Percentiles rank a stretch among this genome's conserved stretches.
These are phyloP conservation scores for Ceyx margarethae DNA, from an alignment of 2,113 vertebrate species.

Conservation along the genomic window DNA sequence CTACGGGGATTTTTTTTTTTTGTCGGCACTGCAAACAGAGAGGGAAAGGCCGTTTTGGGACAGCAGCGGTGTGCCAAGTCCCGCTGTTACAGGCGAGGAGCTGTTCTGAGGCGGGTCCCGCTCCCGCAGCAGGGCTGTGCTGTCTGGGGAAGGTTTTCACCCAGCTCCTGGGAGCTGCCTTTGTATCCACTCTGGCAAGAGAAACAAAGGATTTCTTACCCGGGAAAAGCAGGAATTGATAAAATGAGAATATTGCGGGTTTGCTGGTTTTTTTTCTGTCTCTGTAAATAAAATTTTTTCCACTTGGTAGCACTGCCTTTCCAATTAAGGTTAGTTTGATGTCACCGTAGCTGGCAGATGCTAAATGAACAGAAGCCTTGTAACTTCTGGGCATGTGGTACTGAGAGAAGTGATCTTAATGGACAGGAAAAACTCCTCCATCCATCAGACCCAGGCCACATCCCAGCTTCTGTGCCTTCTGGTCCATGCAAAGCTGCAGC, in stretches of 20 bases:
- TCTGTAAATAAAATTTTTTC: neutral
- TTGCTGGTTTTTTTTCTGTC: neutral
- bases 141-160: neutral
- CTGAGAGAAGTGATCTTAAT: neutral
- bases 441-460: neutral
- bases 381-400: too few species aligned
- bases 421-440: neutral
- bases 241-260: neutral
- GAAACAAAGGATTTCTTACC: neutral
- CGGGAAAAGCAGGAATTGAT: neutral
- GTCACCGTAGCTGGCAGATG: neutral
- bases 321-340: neutral
- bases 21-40: neutral
- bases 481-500: accelerated
- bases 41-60: accelerated
- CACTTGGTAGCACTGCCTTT: neutral
- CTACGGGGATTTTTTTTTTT: too few species aligned
- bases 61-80: too few species aligned
- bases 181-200: neutral
- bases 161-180: too few species aligned
- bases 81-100: too few species aligned
- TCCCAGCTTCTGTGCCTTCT: neutral
- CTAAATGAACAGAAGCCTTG: neutral
- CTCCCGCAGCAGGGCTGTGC: accelerated
- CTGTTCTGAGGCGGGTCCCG: neutral